phyloP scores from a whole-genome alignment of 2,113 vertebrate genomes.

The Passer montanus region DNA sequence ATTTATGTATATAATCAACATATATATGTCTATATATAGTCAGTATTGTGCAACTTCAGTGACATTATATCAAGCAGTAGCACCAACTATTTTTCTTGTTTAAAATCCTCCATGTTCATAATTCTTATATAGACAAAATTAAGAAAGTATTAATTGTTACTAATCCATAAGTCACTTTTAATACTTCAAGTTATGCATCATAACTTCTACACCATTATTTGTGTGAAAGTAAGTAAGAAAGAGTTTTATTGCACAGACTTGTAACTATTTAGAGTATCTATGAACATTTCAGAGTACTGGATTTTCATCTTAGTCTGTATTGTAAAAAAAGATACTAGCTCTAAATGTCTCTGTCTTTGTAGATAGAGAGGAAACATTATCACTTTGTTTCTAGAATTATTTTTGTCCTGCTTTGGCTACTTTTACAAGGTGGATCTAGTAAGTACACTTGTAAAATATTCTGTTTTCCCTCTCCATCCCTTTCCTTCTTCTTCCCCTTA shows the following conservation, averaged over 20 bases:
- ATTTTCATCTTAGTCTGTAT: background rate
- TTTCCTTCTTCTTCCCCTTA: background rate
- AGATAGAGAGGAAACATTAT: background rate
- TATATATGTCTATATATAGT: background rate
- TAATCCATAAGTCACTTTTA: background rate
- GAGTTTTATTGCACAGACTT: background rate
- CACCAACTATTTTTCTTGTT: background rate
- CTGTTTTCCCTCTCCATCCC: rapidly evolving
- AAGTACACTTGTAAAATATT: background rate
- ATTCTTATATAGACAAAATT: background rate
- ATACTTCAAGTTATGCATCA: background rate
- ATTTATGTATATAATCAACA: background rate
- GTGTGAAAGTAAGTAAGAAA: background rate
- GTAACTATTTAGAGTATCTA: background rate
- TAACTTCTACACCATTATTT: background rate
- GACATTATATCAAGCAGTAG: background rate
- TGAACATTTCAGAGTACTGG: rapidly evolving
- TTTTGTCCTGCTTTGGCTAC: background rate
- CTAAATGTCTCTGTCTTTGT: background rate
- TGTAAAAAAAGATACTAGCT: background rate
- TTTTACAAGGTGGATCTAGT: background rate
- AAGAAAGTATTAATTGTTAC: background rate
- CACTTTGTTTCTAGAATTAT: background rate
- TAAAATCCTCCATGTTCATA: background rate
- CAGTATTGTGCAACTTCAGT: background rate